Evolutionary conservation across 2,113 vertebrate species (phyloP).

Genomic region (Eretmochelys imbricata): DNA sequence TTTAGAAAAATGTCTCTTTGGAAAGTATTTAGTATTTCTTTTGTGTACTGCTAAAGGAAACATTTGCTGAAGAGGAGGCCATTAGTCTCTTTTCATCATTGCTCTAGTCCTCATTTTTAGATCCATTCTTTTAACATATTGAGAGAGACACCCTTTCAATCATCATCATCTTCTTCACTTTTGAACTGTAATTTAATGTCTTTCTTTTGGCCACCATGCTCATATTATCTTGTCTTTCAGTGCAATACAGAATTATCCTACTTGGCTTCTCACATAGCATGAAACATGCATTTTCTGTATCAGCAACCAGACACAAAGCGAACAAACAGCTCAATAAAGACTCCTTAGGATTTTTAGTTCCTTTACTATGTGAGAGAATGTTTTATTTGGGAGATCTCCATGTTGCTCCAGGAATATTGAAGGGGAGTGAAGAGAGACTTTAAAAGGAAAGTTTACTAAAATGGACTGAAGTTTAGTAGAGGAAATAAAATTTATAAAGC

Average conservation of each 20-base stretch:
- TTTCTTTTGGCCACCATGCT: background rate
- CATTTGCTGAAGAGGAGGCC: background rate
- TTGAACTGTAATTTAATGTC: background rate
- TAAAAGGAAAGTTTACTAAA: background rate
- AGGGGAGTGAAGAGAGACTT: background rate
- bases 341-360: background rate
- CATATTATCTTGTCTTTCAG: background rate
- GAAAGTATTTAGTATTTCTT: background rate
- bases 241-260: background rate
- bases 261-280: rapidly evolving
- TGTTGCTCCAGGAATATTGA: background rate
- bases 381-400: background rate
- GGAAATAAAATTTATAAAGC: background rate
- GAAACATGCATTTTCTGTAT: background rate
- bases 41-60: background rate
- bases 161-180: background rate
- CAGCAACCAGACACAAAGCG: background rate
- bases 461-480: background rate
- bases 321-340: background rate
- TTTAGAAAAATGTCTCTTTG: background rate
- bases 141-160: background rate
- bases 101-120: background rate
- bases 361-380: background rate
- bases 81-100: background rate
- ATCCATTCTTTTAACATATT: background rate